Evolutionary conservation across 2,797 vertebrate genomes (phyloP).

Genomic region (Etheostoma perlongum): DNA sequence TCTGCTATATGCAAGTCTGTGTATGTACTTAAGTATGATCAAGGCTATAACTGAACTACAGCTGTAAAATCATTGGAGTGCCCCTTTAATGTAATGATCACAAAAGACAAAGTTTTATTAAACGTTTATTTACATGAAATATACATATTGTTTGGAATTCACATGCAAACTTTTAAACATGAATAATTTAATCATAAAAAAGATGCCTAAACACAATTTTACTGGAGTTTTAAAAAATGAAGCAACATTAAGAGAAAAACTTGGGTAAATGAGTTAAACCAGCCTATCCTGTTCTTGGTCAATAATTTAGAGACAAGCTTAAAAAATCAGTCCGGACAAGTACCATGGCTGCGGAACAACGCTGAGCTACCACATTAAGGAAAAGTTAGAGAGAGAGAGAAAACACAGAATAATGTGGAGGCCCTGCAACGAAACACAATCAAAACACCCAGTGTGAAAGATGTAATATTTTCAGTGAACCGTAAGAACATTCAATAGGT

Average conservation of each 20-base stretch:
- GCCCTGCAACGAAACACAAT: slow-evolving; percentile 20
- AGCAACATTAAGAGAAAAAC: slow-evolving; percentile 46
- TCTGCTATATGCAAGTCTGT: too few relatives aligned
- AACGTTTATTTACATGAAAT: slow-evolving; percentile 76
- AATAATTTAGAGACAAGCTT: slow-evolving; percentile 46
- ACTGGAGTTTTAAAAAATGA: slow-evolving; percentile 70
- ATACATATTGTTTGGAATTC: slow-evolving; percentile 63
- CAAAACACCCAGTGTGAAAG: slow-evolving; percentile 34
- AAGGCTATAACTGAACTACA: too few relatives aligned
- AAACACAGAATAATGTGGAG: neutral
- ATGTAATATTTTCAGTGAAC: slow-evolving; percentile 28
- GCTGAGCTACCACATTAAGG: slow-evolving; percentile 19
- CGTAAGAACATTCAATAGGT: slow-evolving; percentile 45
- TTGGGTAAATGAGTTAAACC: slow-evolving; percentile 48
- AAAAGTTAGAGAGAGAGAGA: neutral
- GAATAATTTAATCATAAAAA: slow-evolving; percentile 80
- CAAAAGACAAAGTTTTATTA: slow-evolving; percentile 39
- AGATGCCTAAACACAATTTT: slow-evolving; percentile 35
- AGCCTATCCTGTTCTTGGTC: slow-evolving; percentile 44
- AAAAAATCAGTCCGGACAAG: slow-evolving; percentile 55
- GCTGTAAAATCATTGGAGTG: too few relatives aligned
- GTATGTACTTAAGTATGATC: too few relatives aligned
- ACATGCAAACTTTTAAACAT: slow-evolving; percentile 67
- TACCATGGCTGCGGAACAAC: slow-evolving; percentile 54
- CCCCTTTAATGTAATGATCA: neutral